Base-by-base conservation (phyloP, 2,113 vertebrate genomes). In the Pseudorectes ferrugineus region DNA sequence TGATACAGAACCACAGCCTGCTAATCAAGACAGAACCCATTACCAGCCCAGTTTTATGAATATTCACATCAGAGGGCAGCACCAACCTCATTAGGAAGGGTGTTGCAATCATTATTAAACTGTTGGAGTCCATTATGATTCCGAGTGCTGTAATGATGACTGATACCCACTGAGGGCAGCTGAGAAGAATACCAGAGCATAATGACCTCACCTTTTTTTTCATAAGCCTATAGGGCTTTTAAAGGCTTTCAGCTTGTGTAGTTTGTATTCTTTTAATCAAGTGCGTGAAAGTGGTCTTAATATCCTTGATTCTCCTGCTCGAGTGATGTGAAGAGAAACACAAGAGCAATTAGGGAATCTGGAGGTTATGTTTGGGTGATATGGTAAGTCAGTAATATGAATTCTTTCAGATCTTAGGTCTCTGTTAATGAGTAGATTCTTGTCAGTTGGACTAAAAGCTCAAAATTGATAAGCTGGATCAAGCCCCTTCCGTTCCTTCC, bases 101-200 rank as follows among this genome's bases (percentile, higher is more conserved):
- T 97, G 82, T 92, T 86, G 36, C 87, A 90, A 85, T 95, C 49
- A 72, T 95, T 94, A 94, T 89, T 83, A 97, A 96, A 85, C 97
- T 92, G 92, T 96, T 97, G 97, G 92, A 97, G 91, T 92, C 95
- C 95, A 91, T 91, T 79, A 76, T 59, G 96, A 95, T 90, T 94
- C 72, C 46, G 26, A 95, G 88, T 85, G 93, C 59, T 63, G 73
- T 83, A 85, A 88, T 96, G 93, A 88, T 89, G 88, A 93, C 92
- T 95, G 91, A 93, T 96, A 95, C 83, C 88, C 94, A 58, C 90
- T 68, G 59, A 92, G 88, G 87, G 54, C 75, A 89, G 68, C 74
- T 49, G 59, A 89, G 65, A 92, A 86, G 77, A 97, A 96, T 93
- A 62, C 80, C 4, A 13, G 77, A 84, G 38, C 33, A 62, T 88